Percentiles rank a stretch among this genome's conserved stretches.
phyloP scores from a whole-genome alignment of 2,113 vertebrate species.

The Dinomys branickii region DNA sequence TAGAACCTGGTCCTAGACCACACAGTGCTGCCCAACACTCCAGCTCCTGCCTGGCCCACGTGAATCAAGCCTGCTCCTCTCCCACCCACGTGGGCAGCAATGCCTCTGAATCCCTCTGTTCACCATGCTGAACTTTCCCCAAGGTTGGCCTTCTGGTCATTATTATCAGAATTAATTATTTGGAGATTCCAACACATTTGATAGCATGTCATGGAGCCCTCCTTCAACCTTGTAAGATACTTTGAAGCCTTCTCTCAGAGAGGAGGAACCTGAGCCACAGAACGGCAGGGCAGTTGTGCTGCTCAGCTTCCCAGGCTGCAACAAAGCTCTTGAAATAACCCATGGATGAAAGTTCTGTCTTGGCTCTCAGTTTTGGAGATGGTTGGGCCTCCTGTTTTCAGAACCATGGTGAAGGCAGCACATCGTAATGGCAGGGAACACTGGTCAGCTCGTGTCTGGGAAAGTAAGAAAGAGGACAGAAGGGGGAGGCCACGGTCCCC shows the following conservation, averaged over 20 bases:
- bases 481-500: too few species aligned
- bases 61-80: background rate
- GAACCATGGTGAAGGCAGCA: background rate
- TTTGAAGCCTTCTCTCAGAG: background rate
- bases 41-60: background rate
- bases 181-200: fast-evolving
- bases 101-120: fast-evolving
- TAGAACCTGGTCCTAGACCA: background rate
- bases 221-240: background rate
- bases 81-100: background rate
- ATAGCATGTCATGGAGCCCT: background rate
- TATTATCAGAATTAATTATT: background rate
- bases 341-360: too few species aligned
- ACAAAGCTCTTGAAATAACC: background rate
- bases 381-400: background rate
- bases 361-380: background rate
- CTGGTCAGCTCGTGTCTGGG: background rate
- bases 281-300: background rate
- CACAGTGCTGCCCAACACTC: background rate
- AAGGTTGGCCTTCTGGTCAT: background rate
- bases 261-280: background rate
- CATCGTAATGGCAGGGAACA: background rate
- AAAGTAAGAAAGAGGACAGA: background rate
- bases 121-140: background rate
- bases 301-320: background rate